Percentiles rank a stretch among this genome's conserved stretches.
phyloP scores from a whole-genome alignment of 2,113 vertebrate species.

The Nibea coibor region DNA sequence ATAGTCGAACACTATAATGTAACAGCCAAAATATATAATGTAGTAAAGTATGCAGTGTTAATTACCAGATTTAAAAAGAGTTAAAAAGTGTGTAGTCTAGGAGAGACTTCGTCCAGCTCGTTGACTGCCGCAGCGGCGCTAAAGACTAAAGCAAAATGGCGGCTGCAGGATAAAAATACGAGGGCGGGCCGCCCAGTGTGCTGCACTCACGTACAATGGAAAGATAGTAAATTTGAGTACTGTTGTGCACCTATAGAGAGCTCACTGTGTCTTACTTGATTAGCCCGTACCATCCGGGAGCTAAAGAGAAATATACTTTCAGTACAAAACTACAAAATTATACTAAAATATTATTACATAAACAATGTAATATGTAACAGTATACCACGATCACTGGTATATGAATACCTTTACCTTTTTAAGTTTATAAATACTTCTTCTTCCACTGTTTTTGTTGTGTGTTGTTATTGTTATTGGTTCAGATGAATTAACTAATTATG shows the following conservation, averaged over 20 bases:
- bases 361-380: neutral
- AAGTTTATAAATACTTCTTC: neutral
- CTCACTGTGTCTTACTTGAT: neutral
- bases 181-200: neutral
- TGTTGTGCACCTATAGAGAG: too few species aligned
- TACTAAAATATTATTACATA: neutral
- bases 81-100: constrained; percentile 22
- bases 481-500: too few species aligned
- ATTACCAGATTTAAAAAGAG: constrained; percentile 63
- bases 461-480: neutral
- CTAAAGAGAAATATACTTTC: neutral
- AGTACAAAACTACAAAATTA: neutral
- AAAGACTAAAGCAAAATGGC: constrained; percentile 69
- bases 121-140: neutral
- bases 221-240: neutral
- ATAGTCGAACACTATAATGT: neutral
- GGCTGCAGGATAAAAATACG: neutral
- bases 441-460: neutral
- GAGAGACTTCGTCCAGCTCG: constrained; percentile 4
- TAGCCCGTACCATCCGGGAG: too few species aligned
- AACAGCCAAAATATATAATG: neutral
- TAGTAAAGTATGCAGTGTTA: constrained; percentile 14
- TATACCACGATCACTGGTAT: neutral
- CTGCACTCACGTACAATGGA: rapidly evolving
- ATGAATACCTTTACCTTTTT: neutral